Evolutionary conservation across 2,888 invertebrate genomes (phyloP), one percentile per base, ranked within the genome.

Genomic region (Phaonia tiefii): DNA sequence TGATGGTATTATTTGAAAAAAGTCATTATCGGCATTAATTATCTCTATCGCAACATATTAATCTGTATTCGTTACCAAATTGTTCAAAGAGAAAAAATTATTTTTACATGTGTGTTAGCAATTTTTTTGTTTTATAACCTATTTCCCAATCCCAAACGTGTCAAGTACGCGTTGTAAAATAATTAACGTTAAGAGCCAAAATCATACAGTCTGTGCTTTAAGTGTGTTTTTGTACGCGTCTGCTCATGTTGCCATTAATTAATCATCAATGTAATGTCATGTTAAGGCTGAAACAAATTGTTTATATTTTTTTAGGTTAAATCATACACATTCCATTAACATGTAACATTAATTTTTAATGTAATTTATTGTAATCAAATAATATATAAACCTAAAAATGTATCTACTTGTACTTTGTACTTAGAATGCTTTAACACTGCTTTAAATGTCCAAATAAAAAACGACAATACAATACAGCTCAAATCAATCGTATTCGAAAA

Each of bases 361-460:
- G 31, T 5, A 31, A n/a, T n/a, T n/a, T n/a, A 31, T 20, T 7
- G 20, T 22, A 51, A 51, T 15, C n/a, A 51, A 51, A 51, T 10
- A 51, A 22, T 20, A 20, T 20, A 51, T 20, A 22, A 51, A 51
- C 22, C 37, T 22, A 22, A 58, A 46, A n/a, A 31, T 3, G 4
- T 31, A 31, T 31, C 31, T 37, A 49, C 15, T 54, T 54, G 54
- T 54, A 25, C 49, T 54, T 44, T n/a, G n/a, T 13, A 69, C n/a
- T 42, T 71, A 72, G 49, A 72, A 63, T 42, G 69, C 69, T 69
- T 69, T 56, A 56, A 69, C 69, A 75, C 79, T 39, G 79, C 79
- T 79, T 79, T 79, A 60, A 71, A 65, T 79, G 75, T 79, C 56
- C 46, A 65, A 54, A 22, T 5, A 25, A 4, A 13, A 54, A 22